Base-by-base conservation (phyloP, 2,888 invertebrate species). In the Caenorhabditis plicata region DNA sequence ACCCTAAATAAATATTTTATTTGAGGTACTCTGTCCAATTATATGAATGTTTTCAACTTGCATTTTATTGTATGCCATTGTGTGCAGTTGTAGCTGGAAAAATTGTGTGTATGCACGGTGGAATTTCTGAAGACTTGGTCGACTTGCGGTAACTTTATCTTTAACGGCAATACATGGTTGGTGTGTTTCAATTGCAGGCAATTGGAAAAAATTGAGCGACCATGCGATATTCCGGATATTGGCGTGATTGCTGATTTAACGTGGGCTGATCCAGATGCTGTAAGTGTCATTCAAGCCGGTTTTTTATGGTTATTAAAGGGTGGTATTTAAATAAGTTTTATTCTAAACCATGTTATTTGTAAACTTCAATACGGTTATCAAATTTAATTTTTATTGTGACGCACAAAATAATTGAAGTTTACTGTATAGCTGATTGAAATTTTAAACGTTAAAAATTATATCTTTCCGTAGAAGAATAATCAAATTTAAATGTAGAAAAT, bases 1-100 rank as follows among this genome's bases (percentile, higher is more conserved):
- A n/a, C n/a, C n/a, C n/a, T n/a, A n/a, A n/a, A n/a, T n/a, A n/a
- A n/a, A n/a, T n/a, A n/a, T n/a, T n/a, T n/a, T n/a, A n/a, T n/a
- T n/a, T n/a, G n/a, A n/a, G n/a, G 26, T 75, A 66, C 53, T 61
- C 67, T 13, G 50, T 56, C 19, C 48, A 43, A 7, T 48, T 76
- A 13, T 74, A 71, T 51, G 71, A 73, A 51, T 40, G 50, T 33
- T 73, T 71, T 47, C 71, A 74, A 40, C 60, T 60, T 36, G 69
- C 71, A 19, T 96, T 96, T 84, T 95, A 96, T 86, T 94, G 94
- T 83, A 87, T 96, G 84, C 96, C 96, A 29, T 93, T 96, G 42
- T 94, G 95, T 52, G 95, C 96, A 2, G 93, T 95, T 83, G 90
- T 92, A 82, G 87, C 90, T 83, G 88, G 88, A 78, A 87, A 87